Conservation (phyloP, 2,797 vertebrate species). For the Micropoecilia bifurca region DNA sequence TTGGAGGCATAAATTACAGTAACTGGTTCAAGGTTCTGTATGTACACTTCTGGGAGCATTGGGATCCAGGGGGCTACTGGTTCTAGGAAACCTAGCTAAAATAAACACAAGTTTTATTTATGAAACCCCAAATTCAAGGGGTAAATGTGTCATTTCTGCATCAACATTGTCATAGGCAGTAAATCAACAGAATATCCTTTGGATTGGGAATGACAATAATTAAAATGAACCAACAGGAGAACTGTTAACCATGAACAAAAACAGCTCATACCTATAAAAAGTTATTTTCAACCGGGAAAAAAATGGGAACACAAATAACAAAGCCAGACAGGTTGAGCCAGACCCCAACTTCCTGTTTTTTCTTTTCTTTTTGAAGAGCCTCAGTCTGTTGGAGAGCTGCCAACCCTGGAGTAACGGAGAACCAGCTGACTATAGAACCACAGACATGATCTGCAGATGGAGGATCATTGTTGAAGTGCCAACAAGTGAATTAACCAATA, state of each 20-base stretch:
- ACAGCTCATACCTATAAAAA: not conserved
- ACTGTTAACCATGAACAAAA: not conserved
- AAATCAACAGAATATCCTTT: conserved; percentile 17
- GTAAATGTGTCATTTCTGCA: conserved; percentile 26
- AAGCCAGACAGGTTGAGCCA: conserved; percentile 34
- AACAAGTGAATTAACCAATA: not conserved
- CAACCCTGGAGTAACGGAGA: conserved; percentile 44
- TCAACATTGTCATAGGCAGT: conserved; percentile 1
- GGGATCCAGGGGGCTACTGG: not conserved
- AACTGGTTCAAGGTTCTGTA: conserved; percentile 14
- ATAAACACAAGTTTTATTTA: conserved; percentile 64
- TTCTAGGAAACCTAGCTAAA: conserved; percentile 31
- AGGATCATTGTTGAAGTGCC: not conserved
- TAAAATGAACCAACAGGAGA: not conserved
- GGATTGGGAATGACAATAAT: not conserved
- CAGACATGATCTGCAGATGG: conserved; percentile 12
- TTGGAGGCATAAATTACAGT: conserved; percentile 5
- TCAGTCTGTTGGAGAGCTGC: conserved; percentile 39
- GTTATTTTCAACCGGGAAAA: conserved; percentile 5
- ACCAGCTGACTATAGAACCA: conserved; percentile 37
- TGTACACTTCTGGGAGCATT: conserved; percentile 21
- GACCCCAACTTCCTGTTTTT: conserved; percentile 57
- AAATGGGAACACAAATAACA: conserved; percentile 23
- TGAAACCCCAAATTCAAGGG: conserved; percentile 37
- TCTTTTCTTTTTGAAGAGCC: conserved; percentile 22